Evolutionary conservation across 1,140 invertebrate genomes (phyloP), one percentile per base, ranked within the genome.

Genomic region (Trichonephila clavipes): DNA sequence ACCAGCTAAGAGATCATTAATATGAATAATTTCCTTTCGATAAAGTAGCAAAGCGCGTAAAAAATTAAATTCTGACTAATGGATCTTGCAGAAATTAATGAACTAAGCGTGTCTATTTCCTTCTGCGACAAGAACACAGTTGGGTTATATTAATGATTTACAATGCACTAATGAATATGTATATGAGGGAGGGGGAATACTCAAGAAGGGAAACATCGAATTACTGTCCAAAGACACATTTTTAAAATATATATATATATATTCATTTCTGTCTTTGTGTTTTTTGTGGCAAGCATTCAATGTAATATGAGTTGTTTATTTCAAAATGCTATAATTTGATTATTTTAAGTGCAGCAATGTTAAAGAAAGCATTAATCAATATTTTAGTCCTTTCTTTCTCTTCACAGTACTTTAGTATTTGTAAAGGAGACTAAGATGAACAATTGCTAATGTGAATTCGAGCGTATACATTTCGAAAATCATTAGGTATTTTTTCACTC

Each of bases 101-200:
- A 59, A 61, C 81, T 81, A 66, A 83, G 77, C 21, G 81, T 66
- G 90, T 83, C 77, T 91, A n/a, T 59, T 44, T 64, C 51, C 89
- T 62, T 82, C 69, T 40, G 58, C 81, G 40, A 59, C 59, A 91
- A 81, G 58, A 64, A 10, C 40, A 14, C 61, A 91, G 90, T 91
- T 66, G 90, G 90, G 85, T 91, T 91, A 83, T 91, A 91, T 91
- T 91, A 91, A 91, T 91, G 90, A 91, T 91, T 91, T 91, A 91
- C 90, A 51, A 24, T 59, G 40, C 6, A n/a, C 90, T 91, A 91
- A 91, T 91, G 90, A 91, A 91, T 91, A 91, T 91, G 90, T 91
- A 91, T 91, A 85, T 64, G 85, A 87, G 16, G 58, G 24, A 66
- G 81, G 28, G 81, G 66, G 72, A 62, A 82, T 91, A 83, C 64